Base-by-base conservation (phyloP, 2,113 vertebrate genomes). In the Pelmatolapia mariae region DNA sequence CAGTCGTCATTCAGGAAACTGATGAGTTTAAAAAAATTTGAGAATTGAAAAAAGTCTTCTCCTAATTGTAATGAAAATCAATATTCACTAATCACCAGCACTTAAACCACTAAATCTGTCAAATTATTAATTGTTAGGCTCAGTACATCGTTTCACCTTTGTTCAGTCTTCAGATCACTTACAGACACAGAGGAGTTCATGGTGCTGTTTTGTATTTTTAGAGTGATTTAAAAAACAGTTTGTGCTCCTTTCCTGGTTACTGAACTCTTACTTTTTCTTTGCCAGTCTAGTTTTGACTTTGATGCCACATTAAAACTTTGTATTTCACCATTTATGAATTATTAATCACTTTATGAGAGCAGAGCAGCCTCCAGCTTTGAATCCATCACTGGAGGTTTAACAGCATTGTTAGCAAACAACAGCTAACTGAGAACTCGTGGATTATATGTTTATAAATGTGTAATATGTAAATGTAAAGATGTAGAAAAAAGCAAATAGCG, bases 361-460 rank as follows among this genome's bases (percentile, higher is more conserved):
- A 22, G 5, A 22, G n/a, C 16, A 19, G 16, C 10, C 10, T 53
- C 19, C 52, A 52, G 4, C 50, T 19, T 52, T 52, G 18, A 52
- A 52, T 19, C 18, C 50, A 52, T 19, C 18, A 52, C 16, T 52
- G 50, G 18, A 19, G 18, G 50, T 52, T 52, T 52, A 52, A 52
- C 4, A 6, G 2, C 9, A 0, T 53, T n/a, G 50, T 8, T 53
- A 53, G 50, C 0, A 53, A 53, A 52, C 3, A n/a, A 9, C 1
- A 53, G 52, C 52, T 54, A n/a, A 54, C 19, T 54, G 52, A 11
- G 0, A 0, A n/a, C n/a, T 10, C 0, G 11, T 1, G 0, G 10
- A 24, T 50, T 22, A 6, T 24, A 2, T 22, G 1, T 22, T 54
- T 0, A 11, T 0, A 22, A 54, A 22, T 22, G 10, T 53, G 0